Evolutionary conservation across 1,140 invertebrate genomes (phyloP).

Genomic region (Eurosta solidaginis): DNA sequence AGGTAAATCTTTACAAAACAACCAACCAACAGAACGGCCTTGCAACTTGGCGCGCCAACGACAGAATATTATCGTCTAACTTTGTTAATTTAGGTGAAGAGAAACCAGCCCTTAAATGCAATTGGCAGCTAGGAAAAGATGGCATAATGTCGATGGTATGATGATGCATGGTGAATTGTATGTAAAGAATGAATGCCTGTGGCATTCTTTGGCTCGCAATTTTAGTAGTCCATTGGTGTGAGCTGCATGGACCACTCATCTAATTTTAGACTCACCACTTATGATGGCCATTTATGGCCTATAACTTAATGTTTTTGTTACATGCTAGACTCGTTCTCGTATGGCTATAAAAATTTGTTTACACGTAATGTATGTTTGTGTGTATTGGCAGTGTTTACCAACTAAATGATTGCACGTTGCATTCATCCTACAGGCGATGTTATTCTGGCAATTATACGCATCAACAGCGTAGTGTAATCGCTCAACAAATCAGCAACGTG

Average conservation of each 20-base stretch:
- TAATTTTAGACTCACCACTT: slow-evolving; percentile 16
- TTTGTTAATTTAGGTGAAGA: slow-evolving; percentile 11
- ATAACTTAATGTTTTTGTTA: background rate
- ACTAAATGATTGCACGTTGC: background rate
- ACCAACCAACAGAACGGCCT: too few relatives aligned
- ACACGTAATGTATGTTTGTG: background rate
- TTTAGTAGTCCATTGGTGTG: background rate
- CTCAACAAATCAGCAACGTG: background rate
- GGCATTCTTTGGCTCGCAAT: background rate
- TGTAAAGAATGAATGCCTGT: too few relatives aligned
- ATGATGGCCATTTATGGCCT: slow-evolving; percentile 12
- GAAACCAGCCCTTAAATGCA: background rate
- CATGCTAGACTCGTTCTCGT: too few relatives aligned
- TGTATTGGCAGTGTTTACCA: background rate
- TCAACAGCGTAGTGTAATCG: background rate
- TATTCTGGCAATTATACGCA: background rate
- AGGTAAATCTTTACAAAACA: background rate
- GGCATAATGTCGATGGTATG: background rate
- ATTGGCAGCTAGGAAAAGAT: background rate
- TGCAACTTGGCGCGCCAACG: too few relatives aligned
- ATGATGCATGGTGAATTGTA: background rate
- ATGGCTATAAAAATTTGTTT: background rate
- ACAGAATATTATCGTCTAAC: background rate
- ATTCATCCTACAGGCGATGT: background rate
- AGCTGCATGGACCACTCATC: background rate